Base-by-base conservation (phyloP, 2,113 vertebrate species). In the Percina caprodes region DNA sequence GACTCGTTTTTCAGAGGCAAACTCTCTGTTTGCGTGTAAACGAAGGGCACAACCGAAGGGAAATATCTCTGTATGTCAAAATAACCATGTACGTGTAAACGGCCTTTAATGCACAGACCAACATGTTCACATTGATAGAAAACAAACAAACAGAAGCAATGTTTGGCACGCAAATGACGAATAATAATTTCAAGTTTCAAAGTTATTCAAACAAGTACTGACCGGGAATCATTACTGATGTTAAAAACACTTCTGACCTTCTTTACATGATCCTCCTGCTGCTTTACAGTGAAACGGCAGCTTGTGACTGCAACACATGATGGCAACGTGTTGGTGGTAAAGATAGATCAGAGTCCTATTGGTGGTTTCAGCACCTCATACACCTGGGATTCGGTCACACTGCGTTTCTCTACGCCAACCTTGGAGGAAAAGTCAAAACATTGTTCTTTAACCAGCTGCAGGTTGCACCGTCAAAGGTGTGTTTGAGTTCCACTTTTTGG, bases 91-190 rank as follows among this genome's bases (percentile, higher is more conserved):
- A 30, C 30, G 30, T 30, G 30, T 30, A 30, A 30, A 30, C 4
- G 30, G 30, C 30, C 30, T 30, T 30, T 19, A 21, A 61, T 2
- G 58, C 24, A 75, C 80, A 83, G 35, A 83, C 56, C 23, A 42
- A 76, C 48, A 66, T 10, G 8, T 15, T 66, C 59, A 73, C 75
- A 69, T 52, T 6, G 13, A 70, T 1, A 35, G 60, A 67, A 62
- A 4, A 49, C 39, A 48, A 11, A 52, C 16, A 54, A 0, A 76
- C 68, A 60, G 51, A 72, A 76, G 67, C 35, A 23, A 52, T 2
- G 13, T 88, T 86, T 91, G 90, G 90, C 88, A 89, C 84, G 70
- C 3, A 39, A 58, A 84, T 62, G 12, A 73, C 56, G 16, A 21
- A 18, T 0, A 59, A 48, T 19, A 0, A 61, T 10, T 84, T 87